Conservation (phyloP, 2,113 vertebrate genomes). For the Platichthys stellatus region DNA sequence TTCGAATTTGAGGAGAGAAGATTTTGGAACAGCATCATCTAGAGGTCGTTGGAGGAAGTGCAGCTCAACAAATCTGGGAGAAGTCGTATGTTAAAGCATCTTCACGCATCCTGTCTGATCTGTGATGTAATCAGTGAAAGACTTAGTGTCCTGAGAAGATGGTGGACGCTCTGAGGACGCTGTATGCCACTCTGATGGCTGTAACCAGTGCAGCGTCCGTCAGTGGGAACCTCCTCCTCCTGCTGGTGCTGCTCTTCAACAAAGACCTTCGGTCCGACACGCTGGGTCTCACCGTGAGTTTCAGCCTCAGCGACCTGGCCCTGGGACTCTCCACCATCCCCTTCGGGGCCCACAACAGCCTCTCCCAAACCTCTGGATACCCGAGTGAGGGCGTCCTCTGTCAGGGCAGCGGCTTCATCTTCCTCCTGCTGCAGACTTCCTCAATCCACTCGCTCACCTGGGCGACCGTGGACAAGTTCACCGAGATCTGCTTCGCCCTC, state of each 20-base stretch:
- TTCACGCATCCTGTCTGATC: not conserved
- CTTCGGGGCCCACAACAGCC: slow-evolving; percentile 67
- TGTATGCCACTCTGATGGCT: slow-evolving; percentile 69
- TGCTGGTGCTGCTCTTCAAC: slow-evolving; percentile 74
- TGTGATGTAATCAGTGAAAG: not conserved
- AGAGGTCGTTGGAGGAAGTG: too few relatives aligned
- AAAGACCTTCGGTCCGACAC: slow-evolving; percentile 71
- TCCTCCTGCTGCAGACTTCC: slow-evolving; percentile 78
- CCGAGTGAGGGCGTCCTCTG: slow-evolving; percentile 58
- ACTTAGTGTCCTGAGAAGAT: slow-evolving; percentile 29
- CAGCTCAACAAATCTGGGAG: too few relatives aligned
- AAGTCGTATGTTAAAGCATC: too few relatives aligned
- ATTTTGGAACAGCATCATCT: too few relatives aligned
- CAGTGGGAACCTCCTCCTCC: slow-evolving; percentile 75
- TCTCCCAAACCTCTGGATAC: slow-evolving; percentile 25
- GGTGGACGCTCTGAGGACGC: slow-evolving; percentile 33
- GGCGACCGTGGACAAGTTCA: slow-evolving; percentile 78
- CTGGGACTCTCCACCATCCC: slow-evolving; percentile 75
- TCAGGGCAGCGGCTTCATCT: slow-evolving; percentile 75
- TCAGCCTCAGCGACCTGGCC: slow-evolving; percentile 77
- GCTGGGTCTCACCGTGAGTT: slow-evolving; percentile 73
- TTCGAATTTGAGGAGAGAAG: too few relatives aligned
- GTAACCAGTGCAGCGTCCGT: slow-evolving; percentile 65
- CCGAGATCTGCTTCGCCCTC: slow-evolving; percentile 80
- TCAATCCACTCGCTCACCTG: slow-evolving; percentile 80